Base-by-base conservation (phyloP, 2,797 vertebrate genomes). In the Philypnodon macrostomus region DNA sequence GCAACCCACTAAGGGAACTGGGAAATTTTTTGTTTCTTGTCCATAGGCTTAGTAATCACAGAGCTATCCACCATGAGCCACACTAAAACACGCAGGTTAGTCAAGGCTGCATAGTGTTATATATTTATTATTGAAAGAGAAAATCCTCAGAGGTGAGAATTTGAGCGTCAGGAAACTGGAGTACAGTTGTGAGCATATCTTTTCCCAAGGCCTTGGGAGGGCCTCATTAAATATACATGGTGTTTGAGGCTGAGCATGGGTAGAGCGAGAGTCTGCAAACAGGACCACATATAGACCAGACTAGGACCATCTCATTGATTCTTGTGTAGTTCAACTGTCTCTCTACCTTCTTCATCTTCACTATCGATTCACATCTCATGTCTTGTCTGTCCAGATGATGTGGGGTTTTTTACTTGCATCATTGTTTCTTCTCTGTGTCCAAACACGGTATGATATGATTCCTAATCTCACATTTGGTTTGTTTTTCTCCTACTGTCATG, bases 201-300 rank as follows among this genome's bases (percentile, higher is more conserved):
- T 72, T 79, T 85, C 75, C 66, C 72, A 68, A 58, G 55, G 72
- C 79, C 86, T 87, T 88, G 75, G 83, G 49, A 75, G 71, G 68
- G 69, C 49, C 48, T 77, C 60, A 79, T 89, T 84, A 89, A 88
- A 80, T 78, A 88, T 89, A 66, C 35, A 89, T 88, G 67, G 14
- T 80, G 79, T 85, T 86, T 83, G 67, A 75, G 82, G 80, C 80
- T 75, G 78, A 78, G 72, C 58, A 45, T 63, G 75, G 72, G 53
- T 75, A 75, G n/a, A 84, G 79, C 77, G 81, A 80, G 80, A 79
- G 76, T 79, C 75, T 58, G 56, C 78, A 77, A 85, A 71, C 83
- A 77, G 81, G 59, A 59, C 67, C 59, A 35, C 55, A 59, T 48
- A 40, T 8, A 7, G 15, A 2, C 19, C 49, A 24, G 19, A 16